Evolutionary conservation across 2,888 invertebrate genomes (phyloP).

Genomic region (Eupithecia inturbata): DNA sequence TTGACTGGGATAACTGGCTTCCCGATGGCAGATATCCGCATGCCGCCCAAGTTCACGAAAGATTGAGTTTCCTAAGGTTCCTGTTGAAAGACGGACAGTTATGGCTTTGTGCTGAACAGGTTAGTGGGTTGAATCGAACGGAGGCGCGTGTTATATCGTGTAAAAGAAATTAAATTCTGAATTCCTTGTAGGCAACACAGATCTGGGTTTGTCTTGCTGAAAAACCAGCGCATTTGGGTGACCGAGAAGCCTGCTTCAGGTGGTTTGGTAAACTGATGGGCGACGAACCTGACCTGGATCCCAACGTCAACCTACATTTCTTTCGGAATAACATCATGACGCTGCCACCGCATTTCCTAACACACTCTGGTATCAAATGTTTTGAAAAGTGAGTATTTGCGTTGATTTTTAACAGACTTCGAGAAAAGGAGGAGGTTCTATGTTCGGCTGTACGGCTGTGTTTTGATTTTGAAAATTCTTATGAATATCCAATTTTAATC

Average conservation of each 20-base stretch:
- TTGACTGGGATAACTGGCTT: slow-evolving; percentile 90
- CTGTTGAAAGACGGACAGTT: slow-evolving; percentile 97
- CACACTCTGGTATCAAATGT: slow-evolving; percentile 97
- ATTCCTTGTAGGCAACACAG: slow-evolving; percentile 88
- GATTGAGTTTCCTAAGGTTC: slow-evolving; percentile 96
- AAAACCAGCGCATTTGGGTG: slow-evolving; percentile 94
- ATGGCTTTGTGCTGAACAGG: slow-evolving; percentile 97
- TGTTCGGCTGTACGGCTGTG: no score
- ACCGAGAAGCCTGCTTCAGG: slow-evolving; percentile 98
- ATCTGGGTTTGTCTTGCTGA: slow-evolving; percentile 98
- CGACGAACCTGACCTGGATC: slow-evolving; percentile 98
- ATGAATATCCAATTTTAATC: no score
- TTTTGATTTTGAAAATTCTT: no score
- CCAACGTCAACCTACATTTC: slow-evolving; percentile 97
- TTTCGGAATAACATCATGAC: slow-evolving; percentile 97
- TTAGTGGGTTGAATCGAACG: slow-evolving; percentile 46
- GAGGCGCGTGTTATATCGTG: neutral
- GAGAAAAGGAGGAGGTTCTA: no score
- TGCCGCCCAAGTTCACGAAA: slow-evolving; percentile 95
- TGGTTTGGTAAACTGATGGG: slow-evolving; percentile 99
- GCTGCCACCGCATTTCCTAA: slow-evolving; percentile 94
- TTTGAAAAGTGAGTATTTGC: slow-evolving; percentile 82
- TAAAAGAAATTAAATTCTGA: slow-evolving; percentile 31
- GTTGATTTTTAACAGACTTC: no score
- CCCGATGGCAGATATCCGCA: slow-evolving; percentile 97